Evolutionary conservation across 2,888 invertebrate genomes (phyloP).

Genomic region (Incurvaria masculella): DNA sequence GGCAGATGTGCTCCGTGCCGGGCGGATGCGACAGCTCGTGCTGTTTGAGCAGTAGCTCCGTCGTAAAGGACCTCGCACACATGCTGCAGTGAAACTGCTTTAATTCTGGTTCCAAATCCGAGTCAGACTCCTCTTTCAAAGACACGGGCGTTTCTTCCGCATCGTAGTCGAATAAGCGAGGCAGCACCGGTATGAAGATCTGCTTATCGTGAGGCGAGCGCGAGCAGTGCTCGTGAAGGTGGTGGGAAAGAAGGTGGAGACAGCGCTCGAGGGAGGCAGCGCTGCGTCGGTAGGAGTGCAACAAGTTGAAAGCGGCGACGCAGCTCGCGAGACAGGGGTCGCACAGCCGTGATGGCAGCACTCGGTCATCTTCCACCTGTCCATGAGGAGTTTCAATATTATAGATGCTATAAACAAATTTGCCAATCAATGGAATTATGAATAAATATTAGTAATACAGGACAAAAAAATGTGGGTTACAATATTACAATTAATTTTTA

Average conservation of each 20-base stretch:
- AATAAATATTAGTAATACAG: too few species aligned
- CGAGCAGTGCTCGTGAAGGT: background rate
- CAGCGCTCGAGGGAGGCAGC: background rate
- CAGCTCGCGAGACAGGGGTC: background rate
- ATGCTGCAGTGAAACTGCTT: background rate
- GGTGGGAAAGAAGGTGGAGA: background rate
- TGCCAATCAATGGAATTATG: too few species aligned
- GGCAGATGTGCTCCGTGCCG: slow-evolving; percentile 10
- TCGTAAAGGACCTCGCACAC: background rate
- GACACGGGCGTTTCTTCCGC: background rate
- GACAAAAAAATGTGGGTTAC: too few species aligned
- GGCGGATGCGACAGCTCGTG: background rate
- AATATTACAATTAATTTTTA: too few species aligned
- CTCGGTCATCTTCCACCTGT: background rate
- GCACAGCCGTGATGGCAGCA: background rate
- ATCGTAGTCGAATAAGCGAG: background rate
- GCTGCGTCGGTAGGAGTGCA: background rate
- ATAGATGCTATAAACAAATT: too few species aligned
- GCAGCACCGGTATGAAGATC: background rate
- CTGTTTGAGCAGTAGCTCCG: background rate
- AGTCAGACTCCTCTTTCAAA: background rate
- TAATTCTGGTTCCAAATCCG: background rate
- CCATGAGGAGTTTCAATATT: too few species aligned
- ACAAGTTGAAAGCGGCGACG: background rate
- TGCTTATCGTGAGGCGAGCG: background rate